Evolutionary conservation across 1,140 invertebrate species (phyloP).

Genomic region (Trypoxylus dichotomus): DNA sequence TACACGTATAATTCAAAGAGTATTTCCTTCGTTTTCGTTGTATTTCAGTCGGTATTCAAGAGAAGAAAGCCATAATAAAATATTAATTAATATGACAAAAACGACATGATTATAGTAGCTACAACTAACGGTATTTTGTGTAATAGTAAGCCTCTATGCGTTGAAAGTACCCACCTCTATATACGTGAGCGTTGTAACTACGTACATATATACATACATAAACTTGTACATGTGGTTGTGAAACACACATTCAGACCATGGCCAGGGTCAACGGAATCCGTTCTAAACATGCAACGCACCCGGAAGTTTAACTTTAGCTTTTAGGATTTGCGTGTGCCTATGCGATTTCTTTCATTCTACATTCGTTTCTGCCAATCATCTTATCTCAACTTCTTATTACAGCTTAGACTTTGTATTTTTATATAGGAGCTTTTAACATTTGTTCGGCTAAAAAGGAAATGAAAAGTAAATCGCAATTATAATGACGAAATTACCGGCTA

Average conservation of each 20-base stretch:
- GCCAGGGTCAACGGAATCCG: slow-evolving; percentile 29
- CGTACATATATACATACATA: background rate
- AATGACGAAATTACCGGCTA: background rate
- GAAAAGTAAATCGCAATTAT: background rate
- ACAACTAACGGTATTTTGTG: background rate
- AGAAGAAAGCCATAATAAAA: background rate
- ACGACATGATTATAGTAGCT: background rate
- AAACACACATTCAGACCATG: slow-evolving; percentile 7
- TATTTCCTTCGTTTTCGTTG: too few species aligned
- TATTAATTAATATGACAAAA: background rate
- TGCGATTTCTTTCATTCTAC: background rate
- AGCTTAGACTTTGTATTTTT: too few species aligned
- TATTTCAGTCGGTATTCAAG: background rate
- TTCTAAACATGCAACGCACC: slow-evolving; percentile 29
- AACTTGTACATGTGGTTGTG: background rate
- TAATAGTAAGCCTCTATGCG: background rate
- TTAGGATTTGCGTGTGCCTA: slow-evolving; percentile 20
- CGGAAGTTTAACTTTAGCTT: slow-evolving; percentile 15
- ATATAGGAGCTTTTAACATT: too few species aligned
- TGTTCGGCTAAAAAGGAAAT: too few species aligned
- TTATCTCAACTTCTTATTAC: background rate
- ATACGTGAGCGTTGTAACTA: background rate
- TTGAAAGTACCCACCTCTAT: background rate
- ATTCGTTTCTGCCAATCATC: slow-evolving; percentile 22
- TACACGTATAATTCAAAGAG: too few species aligned